Percentiles rank a stretch among this genome's conserved stretches.
phyloP scores from a whole-genome alignment of 2,888 invertebrate species.

The Halocaridina rubra region DNA sequence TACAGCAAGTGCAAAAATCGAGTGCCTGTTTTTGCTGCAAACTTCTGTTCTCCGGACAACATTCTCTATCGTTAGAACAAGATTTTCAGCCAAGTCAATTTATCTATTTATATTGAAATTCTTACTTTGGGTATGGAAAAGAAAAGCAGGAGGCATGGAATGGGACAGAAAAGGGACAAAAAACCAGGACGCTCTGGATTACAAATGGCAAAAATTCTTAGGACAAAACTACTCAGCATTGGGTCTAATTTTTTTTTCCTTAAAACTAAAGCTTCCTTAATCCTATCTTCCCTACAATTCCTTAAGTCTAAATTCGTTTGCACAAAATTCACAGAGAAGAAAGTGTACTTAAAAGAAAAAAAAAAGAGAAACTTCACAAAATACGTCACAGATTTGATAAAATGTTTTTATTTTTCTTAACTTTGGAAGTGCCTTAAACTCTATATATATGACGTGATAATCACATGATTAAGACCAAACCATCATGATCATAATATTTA shows the following conservation, averaged over 20 bases:
- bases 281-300: constrained; percentile 45
- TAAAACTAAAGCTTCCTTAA: constrained; percentile 54
- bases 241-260: constrained; percentile 53
- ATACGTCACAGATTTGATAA: constrained; percentile 58
- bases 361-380: constrained; percentile 51
- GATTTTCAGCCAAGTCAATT: no score
- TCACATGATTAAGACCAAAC: constrained; percentile 16
- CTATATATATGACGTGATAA: constrained; percentile 33
- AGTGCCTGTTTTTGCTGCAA: no score
- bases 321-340: constrained; percentile 60
- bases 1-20: background rate
- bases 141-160: background rate
- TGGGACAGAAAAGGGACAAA: background rate
- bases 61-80: no score
- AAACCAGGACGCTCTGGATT: background rate
- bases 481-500: no score
- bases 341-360: constrained; percentile 51
- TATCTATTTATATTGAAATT: no score
- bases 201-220: background rate
- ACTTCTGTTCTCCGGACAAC: no score
- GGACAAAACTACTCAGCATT: constrained; percentile 31
- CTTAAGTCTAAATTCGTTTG: constrained; percentile 61
- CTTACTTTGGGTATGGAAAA: no score
- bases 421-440: constrained; percentile 55
- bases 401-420: constrained; percentile 57